These are phyloP conservation scores for Collichthys lucidus DNA, from an alignment of 2,113 vertebrate genomes.

Conservation along the genomic window DNA sequence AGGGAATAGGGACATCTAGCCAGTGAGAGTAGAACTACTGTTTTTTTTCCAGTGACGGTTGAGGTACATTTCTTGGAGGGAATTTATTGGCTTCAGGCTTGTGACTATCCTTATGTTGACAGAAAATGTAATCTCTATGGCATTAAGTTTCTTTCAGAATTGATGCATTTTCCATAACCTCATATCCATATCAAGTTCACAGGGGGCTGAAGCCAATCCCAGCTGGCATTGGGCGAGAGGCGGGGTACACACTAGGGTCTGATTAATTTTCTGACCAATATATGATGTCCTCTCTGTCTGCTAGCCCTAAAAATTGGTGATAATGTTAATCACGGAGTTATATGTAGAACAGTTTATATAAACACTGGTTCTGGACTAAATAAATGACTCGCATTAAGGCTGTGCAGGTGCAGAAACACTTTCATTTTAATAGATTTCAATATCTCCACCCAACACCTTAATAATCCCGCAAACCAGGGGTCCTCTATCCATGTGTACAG, in stretches of 20 bases:
- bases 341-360: too few relatives aligned
- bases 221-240: too few relatives aligned
- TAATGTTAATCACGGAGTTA: background rate
- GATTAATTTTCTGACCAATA: background rate
- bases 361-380: background rate
- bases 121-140: background rate
- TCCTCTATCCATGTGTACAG: background rate
- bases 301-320: background rate
- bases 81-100: too few relatives aligned
- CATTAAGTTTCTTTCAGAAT: background rate
- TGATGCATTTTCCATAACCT: background rate
- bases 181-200: too few relatives aligned
- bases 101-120: background rate
- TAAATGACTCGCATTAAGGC: background rate
- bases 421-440: slow-evolving; percentile 13
- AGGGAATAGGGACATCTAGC: too few relatives aligned
- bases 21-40: too few relatives aligned
- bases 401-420: slow-evolving; percentile 1
- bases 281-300: background rate
- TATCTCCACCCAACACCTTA: background rate
- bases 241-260: too few relatives aligned
- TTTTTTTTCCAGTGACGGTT: background rate
- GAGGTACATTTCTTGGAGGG: too few relatives aligned
- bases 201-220: too few relatives aligned
- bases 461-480: background rate